Evolutionary conservation across 2,797 vertebrate species (phyloP).

Genomic region (Chanos chanos): DNA sequence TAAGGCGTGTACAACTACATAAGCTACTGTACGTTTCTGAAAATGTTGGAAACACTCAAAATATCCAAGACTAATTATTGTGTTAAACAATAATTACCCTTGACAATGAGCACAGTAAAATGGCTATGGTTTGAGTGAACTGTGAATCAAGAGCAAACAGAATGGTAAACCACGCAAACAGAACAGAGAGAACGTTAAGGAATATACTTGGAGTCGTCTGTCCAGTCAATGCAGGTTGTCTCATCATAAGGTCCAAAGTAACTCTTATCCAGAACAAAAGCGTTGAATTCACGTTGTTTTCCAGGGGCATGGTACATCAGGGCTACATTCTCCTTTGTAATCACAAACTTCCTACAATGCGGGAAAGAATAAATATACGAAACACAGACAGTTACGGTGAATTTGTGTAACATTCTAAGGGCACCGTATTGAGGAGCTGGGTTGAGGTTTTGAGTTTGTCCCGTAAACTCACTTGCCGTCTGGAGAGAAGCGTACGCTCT

Average conservation of each 20-base stretch:
- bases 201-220: constrained; percentile 86
- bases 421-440: not conserved
- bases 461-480: constrained; percentile 79
- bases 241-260: constrained; percentile 94
- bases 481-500: constrained; percentile 86
- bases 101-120: too few species aligned
- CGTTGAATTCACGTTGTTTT: constrained; percentile 86
- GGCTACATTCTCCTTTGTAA: constrained; percentile 88
- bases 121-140: too few species aligned
- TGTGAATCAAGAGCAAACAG: too few species aligned
- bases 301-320: constrained; percentile 94
- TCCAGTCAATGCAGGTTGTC: constrained; percentile 97
- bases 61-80: too few species aligned
- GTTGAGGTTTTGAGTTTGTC: not conserved
- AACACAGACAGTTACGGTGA: too few species aligned
- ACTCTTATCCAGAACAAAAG: constrained; percentile 91
- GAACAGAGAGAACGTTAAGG: not conserved
- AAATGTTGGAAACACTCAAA: too few species aligned
- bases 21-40: too few species aligned
- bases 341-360: constrained; percentile 84
- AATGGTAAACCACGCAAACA: not conserved
- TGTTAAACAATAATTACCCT: too few species aligned
- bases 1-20: too few species aligned
- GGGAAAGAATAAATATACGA: not conserved
- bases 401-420: not conserved